Evolutionary conservation across 2,888 invertebrate species (phyloP).

Genomic region (Embidobia sp.): DNA sequence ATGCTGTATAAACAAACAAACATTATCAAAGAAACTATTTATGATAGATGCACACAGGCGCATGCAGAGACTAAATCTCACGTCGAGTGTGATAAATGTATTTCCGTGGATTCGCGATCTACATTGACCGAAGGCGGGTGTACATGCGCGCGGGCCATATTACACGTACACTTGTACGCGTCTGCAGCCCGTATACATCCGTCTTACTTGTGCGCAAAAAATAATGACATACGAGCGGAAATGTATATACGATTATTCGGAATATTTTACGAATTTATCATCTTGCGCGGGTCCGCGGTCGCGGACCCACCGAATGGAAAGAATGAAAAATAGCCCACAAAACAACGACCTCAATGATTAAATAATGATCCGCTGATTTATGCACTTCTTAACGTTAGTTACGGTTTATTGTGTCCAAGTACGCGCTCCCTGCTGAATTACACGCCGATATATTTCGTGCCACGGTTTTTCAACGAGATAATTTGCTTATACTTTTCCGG

Average conservation of each 20-base stretch:
- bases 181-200: conserved; percentile 22
- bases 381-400: conserved; percentile 25
- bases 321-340: conserved; percentile 40
- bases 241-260: conserved; percentile 57
- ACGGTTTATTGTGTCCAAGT: conserved; percentile 18
- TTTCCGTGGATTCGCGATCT: conserved; percentile 42
- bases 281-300: conserved; percentile 17
- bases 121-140: conserved; percentile 22
- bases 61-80: conserved; percentile 49
- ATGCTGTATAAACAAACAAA: conserved; percentile 41
- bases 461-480: too few species aligned
- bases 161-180: conserved; percentile 16
- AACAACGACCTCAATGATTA: conserved; percentile 26
- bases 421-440: background rate
- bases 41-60: conserved; percentile 49
- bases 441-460: conserved; percentile 7
- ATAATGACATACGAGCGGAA: conserved; percentile 51
- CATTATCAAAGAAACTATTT: conserved; percentile 59
- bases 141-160: conserved; percentile 13
- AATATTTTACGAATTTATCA: conserved; percentile 59
- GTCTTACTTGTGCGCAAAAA: conserved; percentile 47
- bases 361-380: conserved; percentile 39
- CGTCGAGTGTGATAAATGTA: conserved; percentile 58
- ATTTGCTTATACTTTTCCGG: too few species aligned
- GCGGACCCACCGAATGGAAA: conserved; percentile 16